Evolutionary conservation across 2,797 vertebrate genomes (phyloP), one percentile per base, ranked within the genome.

Genomic region (Menidia menidia): DNA sequence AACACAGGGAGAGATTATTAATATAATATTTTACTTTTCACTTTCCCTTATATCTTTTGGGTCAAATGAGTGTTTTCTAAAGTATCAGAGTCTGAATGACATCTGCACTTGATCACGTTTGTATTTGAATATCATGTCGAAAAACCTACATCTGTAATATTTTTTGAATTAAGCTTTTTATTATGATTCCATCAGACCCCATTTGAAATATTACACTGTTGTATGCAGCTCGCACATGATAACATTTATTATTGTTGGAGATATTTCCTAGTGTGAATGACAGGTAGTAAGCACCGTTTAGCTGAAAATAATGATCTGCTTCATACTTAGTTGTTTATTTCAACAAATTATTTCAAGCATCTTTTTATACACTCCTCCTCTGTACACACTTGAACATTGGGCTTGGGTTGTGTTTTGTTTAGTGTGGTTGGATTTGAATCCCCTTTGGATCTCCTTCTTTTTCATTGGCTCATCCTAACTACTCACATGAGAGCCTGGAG

Each of bases 61-160:
- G 25, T 25, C 25, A 25, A 25, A 25, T 25, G 25, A 25, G 25
- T 25, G 25, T 25, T 25, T 25, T 25, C 25, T 25, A 25, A 25
- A 25, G 25, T 25, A 25, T 25, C 2, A 25, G 25, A 25, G 25
- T 25, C 25, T 25, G 25, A 25, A 25, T 25, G 25, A 25, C 25
- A 25, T 25, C 25, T 25, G 25, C 25, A 57, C 32, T 31, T 43
- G 57, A 32, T 56, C 15, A 18, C 66, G 69, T 57, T 64, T 67
- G 60, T 48, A 45, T 64, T 14, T 76, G 62, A 71, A 73, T 64
- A 51, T 64, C 25, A 25, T 6, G 3, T 68, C 47, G 50, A 63
- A 25, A 25, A 25, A 25, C 25, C 25, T 25, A 25, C 25, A 25
- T 25, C 25, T 25, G 25, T 25, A 25, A 25, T 25, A 13, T 14